These are phyloP conservation scores for Larimichthys crocea DNA, from an alignment of 2,113 vertebrate species.

Conservation along the genomic window DNA sequence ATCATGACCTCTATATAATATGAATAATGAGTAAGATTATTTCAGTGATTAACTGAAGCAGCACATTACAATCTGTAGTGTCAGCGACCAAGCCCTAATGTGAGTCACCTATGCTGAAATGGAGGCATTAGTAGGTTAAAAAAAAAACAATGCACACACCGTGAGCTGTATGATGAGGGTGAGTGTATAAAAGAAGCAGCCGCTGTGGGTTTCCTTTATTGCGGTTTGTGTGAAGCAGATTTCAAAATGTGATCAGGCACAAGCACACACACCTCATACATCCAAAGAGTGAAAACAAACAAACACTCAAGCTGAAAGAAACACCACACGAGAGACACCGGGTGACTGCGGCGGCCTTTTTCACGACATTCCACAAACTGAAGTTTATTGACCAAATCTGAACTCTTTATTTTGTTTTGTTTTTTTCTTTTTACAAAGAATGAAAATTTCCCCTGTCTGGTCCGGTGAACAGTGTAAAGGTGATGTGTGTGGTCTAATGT, in stretches of 20 bases:
- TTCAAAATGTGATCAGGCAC: constrained; percentile 45
- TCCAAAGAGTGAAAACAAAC: constrained; percentile 10
- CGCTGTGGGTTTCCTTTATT: constrained; percentile 39
- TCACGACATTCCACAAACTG: constrained; percentile 56
- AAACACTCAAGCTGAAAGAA: constrained; percentile 57
- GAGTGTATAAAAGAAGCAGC: constrained; percentile 57
- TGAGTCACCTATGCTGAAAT: constrained; percentile 34
- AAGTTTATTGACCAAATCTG: constrained; percentile 80
- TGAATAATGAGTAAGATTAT: not conserved
- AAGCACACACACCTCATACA: constrained; percentile 34
- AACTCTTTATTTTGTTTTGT: constrained; percentile 47
- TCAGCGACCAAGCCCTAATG: constrained; percentile 8
- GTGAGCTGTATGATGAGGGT: constrained; percentile 50
- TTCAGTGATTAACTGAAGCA: constrained; percentile 8
- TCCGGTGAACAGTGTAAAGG: constrained; percentile 36
- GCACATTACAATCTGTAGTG: not conserved
- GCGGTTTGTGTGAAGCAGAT: constrained; percentile 52
- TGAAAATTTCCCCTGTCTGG: constrained; percentile 55
- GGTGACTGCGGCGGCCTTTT: constrained; percentile 62
- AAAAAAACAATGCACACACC: constrained; percentile 23
- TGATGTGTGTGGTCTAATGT: constrained; percentile 19
- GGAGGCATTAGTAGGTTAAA: constrained; percentile 67
- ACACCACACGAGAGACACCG: constrained; percentile 70
- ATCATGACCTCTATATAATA: not conserved
- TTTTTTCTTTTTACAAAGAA: constrained; percentile 65